Percentiles rank a stretch among this genome's conserved stretches.
Conservation (phyloP, 2,113 vertebrate genomes). For the Dunckerocampus dactyliophorus region DNA sequence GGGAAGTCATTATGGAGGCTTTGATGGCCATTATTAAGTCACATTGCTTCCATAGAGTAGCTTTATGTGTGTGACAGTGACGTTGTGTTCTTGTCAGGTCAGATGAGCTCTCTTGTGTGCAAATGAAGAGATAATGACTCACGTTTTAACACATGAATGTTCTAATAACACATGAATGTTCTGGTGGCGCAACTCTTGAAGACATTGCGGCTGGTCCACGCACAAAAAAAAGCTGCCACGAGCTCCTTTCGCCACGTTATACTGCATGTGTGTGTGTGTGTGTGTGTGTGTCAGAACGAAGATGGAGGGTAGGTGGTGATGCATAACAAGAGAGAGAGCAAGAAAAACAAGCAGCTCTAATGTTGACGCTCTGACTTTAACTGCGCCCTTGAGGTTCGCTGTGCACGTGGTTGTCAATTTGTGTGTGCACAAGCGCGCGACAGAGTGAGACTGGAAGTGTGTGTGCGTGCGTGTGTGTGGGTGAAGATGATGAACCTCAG, state of each 20-base stretch:
- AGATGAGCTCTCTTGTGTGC: constrained; percentile 4
- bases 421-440: constrained; percentile 8
- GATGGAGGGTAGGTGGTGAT: constrained; percentile 29
- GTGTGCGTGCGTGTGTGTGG: background rate
- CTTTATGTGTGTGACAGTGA: too few species aligned
- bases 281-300: constrained; percentile 28
- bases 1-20: too few species aligned
- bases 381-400: constrained; percentile 59
- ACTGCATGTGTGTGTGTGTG: too few species aligned
- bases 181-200: constrained; percentile 5
- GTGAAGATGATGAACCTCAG: constrained; percentile 8
- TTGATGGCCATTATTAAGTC: too few species aligned
- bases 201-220: too few species aligned
- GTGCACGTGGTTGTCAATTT: constrained; percentile 22
- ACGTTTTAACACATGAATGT: constrained; percentile 49
- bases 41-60: background rate
- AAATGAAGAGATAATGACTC: constrained; percentile 1
- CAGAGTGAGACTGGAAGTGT: background rate
- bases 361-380: constrained; percentile 59
- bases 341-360: constrained; percentile 55
- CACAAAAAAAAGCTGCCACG: too few species aligned
- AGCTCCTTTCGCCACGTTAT: too few species aligned
- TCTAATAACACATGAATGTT: constrained; percentile 43
- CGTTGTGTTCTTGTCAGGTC: constrained; percentile 2
- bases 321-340: constrained; percentile 47